Base-by-base conservation (phyloP, 1,140 invertebrate species). In the Gryllus bimaculatus region DNA sequence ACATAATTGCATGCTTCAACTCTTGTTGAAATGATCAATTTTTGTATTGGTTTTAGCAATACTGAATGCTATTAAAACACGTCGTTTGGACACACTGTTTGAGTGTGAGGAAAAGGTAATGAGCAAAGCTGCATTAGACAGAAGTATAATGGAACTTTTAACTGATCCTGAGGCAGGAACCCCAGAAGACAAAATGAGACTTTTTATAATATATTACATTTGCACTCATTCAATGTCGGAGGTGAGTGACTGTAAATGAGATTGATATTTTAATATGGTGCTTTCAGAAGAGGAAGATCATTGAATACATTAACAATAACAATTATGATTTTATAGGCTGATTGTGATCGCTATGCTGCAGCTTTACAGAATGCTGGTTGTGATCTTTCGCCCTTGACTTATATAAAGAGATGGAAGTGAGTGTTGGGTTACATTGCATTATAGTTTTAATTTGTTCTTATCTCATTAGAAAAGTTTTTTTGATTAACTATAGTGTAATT, bases 91-190 rank as follows among this genome's bases (percentile, higher is more conserved):
- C 85, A 95, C 95, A 4, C 96, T 96, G 82, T 99, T 99, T 85
- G 98, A 99, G 88, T 89, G 96, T 77, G 98, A 99, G 88, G 98
- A 99, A 85, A 99, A 99, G 87, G 93, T 99, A 76, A 95, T 99
- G 93, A 93, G 93, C 47, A 94, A 93, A 86, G 83, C 85, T n/a
- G 89, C 92, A 6, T 87, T 94, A 74, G 93, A 93, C 82, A 92
- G 92, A 84, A 90, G 92, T 73, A 86, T 96, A 10, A 84, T 95
- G 78, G 95, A 98, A 81, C 88, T 96, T 13, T 89, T 97, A 74
- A 87, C 91, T n/a, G 96, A 98, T 87, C 89, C 92, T 0, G 93
- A 95, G 79, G 93, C 93, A 81, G 97, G 97, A 7, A 92, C 91
- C 21, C 89, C 93, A 0, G 95, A 97, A 83, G 98, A 99, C 84